A percentile compares a stretch with the other conserved stretches of the same genome.
Evolutionary conservation across 2,888 invertebrate species (phyloP).

Genomic region (Acronicta aceris): DNA sequence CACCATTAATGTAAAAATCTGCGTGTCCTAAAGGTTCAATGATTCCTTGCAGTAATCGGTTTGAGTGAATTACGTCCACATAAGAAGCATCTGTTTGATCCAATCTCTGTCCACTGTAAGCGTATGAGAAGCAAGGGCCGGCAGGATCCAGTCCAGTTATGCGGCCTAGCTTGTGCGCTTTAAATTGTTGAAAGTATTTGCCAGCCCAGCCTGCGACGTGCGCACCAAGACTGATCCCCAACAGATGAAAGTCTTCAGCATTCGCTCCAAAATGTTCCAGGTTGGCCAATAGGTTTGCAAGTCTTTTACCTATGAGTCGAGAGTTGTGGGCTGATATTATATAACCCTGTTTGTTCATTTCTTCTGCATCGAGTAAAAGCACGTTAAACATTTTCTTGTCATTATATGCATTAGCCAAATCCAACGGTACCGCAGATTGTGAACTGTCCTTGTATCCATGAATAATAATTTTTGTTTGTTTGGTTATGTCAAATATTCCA

Average conservation of each 20-base stretch:
- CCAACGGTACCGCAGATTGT: slow-evolving; percentile 79
- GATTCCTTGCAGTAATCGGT: slow-evolving; percentile 83
- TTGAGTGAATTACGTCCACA: slow-evolving; percentile 85
- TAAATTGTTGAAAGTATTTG: slow-evolving; percentile 82
- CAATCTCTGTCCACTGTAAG: slow-evolving; percentile 79
- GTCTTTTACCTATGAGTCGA: slow-evolving; percentile 85
- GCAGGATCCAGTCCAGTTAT: slow-evolving; percentile 87
- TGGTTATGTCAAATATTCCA: slow-evolving; percentile 78
- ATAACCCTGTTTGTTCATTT: slow-evolving; percentile 81
- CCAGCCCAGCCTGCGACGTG: slow-evolving; percentile 88
- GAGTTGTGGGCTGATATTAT: slow-evolving; percentile 82
- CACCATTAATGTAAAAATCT: slow-evolving; percentile 93
- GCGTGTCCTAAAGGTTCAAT: slow-evolving; percentile 91
- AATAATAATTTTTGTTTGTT: slow-evolving; percentile 84
- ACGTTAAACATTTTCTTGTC: slow-evolving; percentile 85
- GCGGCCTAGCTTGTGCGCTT: slow-evolving; percentile 75
- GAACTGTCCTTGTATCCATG: slow-evolving; percentile 85
- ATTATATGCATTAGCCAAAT: slow-evolving; percentile 81
- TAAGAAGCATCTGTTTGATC: slow-evolving; percentile 82
- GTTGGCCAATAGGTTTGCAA: slow-evolving; percentile 85
- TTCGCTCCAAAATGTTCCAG: slow-evolving; percentile 82
- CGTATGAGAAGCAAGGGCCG: slow-evolving; percentile 85
- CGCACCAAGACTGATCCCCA: slow-evolving; percentile 90
- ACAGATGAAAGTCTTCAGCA: slow-evolving; percentile 85
- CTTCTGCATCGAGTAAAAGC: slow-evolving; percentile 82